Evolutionary conservation across 2,797 vertebrate genomes (phyloP), one percentile per base, ranked within the genome.

Genomic region (Valencia hispanica): DNA sequence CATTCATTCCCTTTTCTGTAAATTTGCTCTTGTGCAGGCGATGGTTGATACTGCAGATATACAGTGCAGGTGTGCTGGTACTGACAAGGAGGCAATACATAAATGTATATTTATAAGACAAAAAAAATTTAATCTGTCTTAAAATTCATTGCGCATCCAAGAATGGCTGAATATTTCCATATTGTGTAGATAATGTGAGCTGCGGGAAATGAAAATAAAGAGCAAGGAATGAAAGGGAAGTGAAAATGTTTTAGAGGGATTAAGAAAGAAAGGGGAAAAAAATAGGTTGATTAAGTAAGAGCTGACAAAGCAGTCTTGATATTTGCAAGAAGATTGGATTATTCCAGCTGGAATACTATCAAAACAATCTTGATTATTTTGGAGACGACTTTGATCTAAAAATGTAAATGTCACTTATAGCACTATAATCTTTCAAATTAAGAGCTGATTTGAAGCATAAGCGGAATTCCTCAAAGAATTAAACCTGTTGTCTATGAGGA

Each of bases 41-140:
- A 53, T 41, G 75, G 74, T 81, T 59, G 47, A 76, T 74, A 51
- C 69, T 39, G 73, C 68, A 75, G 71, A 88, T 82, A 78, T 73
- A 84, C 81, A 76, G 81, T 80, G 74, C 76, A 89, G 79, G 41
- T 77, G 81, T 75, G 77, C 81, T 73, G 75, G 82, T 68, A 69
- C 74, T n/a, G 80, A 89, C 85, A 86, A 84, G 86, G 79, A 90
- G 84, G 87, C 83, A 92, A 93, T 93, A 93, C 84, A 93, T 94
- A 90, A 91, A 91, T 93, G 84, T 85, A 91, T 93, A 94, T 90
- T 87, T 91, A 87, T 89, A 84, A 91, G 80, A 83, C 85, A 61
- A 83, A 79, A 78, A 81, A 91, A 63, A 79, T 69, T 39, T 59
- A 79, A 84, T 83, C 75, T 74, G 72, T 59, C 68, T 92, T 86